Evolutionary conservation across 2,888 invertebrate genomes (phyloP).

Genomic region (Amiota mariae): DNA sequence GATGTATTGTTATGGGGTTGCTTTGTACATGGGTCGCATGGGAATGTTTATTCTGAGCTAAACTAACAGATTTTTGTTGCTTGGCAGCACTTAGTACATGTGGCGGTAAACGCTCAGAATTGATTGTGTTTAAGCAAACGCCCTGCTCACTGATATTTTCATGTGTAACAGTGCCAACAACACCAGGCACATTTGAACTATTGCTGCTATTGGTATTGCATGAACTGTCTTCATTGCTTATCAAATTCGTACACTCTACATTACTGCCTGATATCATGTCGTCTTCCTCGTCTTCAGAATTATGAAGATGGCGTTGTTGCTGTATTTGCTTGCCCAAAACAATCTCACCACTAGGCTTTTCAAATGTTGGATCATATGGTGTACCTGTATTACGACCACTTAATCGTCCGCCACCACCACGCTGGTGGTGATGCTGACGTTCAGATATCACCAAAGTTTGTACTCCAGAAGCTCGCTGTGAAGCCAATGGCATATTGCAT

Average conservation of each 20-base stretch:
- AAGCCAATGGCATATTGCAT: constrained; percentile 30
- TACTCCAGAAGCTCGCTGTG: constrained; percentile 47
- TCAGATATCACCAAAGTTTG: constrained; percentile 47
- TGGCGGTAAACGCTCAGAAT: constrained; percentile 23
- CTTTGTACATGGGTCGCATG: constrained; percentile 44
- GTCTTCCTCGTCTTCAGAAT: constrained; percentile 55
- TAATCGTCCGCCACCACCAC: constrained; percentile 29
- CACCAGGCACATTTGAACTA: constrained; percentile 47
- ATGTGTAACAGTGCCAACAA: constrained; percentile 6
- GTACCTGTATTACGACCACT: constrained; percentile 24
- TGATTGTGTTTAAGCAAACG: neutral
- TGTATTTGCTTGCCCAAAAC: constrained; percentile 42
- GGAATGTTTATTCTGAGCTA: constrained; percentile 31
- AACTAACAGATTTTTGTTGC: constrained; percentile 24
- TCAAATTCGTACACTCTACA: constrained; percentile 70
- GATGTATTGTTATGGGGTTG: constrained; percentile 35
- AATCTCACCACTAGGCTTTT: constrained; percentile 41
- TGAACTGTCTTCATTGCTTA: constrained; percentile 54
- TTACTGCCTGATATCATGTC: constrained; percentile 66
- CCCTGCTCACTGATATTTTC: constrained; percentile 20
- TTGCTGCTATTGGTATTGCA: constrained; percentile 43
- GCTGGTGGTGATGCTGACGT: constrained; percentile 37
- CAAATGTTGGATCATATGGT: constrained; percentile 11
- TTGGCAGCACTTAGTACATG: neutral
- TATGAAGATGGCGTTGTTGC: constrained; percentile 58